These are phyloP conservation scores for Aricia agestis DNA, from an alignment of 1,140 invertebrate species.

Conservation along the genomic window DNA sequence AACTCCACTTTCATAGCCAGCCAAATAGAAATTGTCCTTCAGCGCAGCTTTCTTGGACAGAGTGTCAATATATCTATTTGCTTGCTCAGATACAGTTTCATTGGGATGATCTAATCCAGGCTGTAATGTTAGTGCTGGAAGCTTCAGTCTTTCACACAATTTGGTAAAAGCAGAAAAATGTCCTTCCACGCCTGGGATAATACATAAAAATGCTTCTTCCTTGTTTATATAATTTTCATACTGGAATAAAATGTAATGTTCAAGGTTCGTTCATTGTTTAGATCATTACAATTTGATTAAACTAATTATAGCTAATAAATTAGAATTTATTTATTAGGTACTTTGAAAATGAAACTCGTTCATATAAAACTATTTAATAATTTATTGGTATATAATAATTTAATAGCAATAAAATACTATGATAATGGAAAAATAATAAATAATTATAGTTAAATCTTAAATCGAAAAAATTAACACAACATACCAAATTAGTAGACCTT, in stretches of 20 bases:
- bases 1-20: constrained; percentile 52
- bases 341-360: no score
- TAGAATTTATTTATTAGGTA: no score
- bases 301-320: no score
- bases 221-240: constrained; percentile 42
- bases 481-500: neutral
- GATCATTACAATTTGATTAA: no score
- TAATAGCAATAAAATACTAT: no score
- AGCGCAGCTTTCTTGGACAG: constrained; percentile 40
- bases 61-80: constrained; percentile 36
- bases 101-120: constrained; percentile 30
- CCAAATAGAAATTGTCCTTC: constrained; percentile 42
- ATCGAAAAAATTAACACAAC: no score
- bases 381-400: no score
- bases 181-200: constrained; percentile 48
- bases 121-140: constrained; percentile 41
- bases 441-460: no score
- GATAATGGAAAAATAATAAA: no score
- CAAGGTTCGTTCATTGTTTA: no score
- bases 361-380: no score
- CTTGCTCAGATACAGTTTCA: constrained; percentile 36
- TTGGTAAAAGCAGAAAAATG: constrained; percentile 31
- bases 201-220: constrained; percentile 34
- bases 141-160: constrained; percentile 40
- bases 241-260: constrained; percentile 21